Base-by-base conservation (phyloP, 2,888 invertebrate species). In the Rosalia funebris region DNA sequence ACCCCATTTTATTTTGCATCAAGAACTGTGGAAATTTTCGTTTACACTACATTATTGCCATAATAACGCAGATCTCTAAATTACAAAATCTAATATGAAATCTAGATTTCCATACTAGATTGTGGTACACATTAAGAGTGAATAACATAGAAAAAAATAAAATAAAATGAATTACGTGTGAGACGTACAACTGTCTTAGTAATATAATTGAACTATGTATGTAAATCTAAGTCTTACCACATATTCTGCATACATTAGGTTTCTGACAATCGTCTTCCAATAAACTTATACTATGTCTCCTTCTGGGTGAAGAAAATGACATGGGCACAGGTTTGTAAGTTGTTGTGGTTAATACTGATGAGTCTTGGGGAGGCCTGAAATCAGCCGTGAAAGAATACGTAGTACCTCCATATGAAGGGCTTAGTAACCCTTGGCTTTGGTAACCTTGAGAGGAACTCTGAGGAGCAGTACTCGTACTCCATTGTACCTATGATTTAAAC, bases 161-260 rank as follows among this genome's bases (percentile, higher is more conserved):
- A n/a, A n/a, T n/a, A n/a, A n/a, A n/a, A n/a, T n/a, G n/a, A n/a
- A n/a, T n/a, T n/a, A n/a, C n/a, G n/a, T n/a, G n/a, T n/a, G n/a
- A n/a, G n/a, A n/a, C n/a, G n/a, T n/a, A n/a, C n/a, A n/a, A n/a
- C n/a, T n/a, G n/a, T n/a, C n/a, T n/a, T n/a, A n/a, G n/a, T n/a
- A n/a, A n/a, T n/a, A n/a, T n/a, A n/a, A n/a, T n/a, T n/a, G n/a
- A n/a, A n/a, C n/a, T n/a, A n/a, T n/a, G n/a, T n/a, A n/a, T n/a
- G n/a, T n/a, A n/a, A n/a, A n/a, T n/a, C n/a, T n/a, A n/a, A n/a
- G n/a, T 66, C 77, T 73, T 67, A 70, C 97, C 97, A 79, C 97
- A 98, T 65, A 97, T 93, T 19, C 95, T 86, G 77, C 97, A 98
- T 34, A 97, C 86, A 81, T 97, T 97, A 0, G 93, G 92, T 75